These are phyloP conservation scores for Spialia ferax DNA, from an alignment of 2,888 invertebrate genomes.

Conservation along the genomic window DNA sequence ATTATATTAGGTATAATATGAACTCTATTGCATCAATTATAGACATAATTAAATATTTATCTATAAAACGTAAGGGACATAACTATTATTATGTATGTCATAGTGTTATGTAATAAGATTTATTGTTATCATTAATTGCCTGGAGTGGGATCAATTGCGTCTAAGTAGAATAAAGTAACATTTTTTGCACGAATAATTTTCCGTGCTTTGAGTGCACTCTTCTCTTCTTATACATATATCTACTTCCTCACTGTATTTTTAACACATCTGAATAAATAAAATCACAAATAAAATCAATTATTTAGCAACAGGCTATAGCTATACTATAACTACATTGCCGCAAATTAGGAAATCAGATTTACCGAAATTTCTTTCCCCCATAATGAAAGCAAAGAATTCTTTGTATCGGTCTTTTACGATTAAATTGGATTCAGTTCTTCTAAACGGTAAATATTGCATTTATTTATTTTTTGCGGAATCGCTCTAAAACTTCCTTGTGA, in stretches of 20 bases:
- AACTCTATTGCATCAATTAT: constrained; percentile 32
- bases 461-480: too few relatives aligned
- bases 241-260: not conserved
- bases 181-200: constrained; percentile 18
- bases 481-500: too few relatives aligned
- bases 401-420: too few relatives aligned
- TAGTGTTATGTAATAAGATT: constrained; percentile 22
- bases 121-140: constrained; percentile 67
- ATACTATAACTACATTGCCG: too few relatives aligned
- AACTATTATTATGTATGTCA: constrained; percentile 17
- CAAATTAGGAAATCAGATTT: too few relatives aligned
- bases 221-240: not conserved
- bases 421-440: too few relatives aligned
- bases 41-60: constrained; percentile 16
- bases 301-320: too few relatives aligned
- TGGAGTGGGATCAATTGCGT: constrained; percentile 84
- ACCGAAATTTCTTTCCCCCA: too few relatives aligned
- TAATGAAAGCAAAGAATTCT: too few relatives aligned
- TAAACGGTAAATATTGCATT: too few relatives aligned
- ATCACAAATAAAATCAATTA: too few relatives aligned
- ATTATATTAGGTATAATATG: constrained; percentile 14
- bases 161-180: constrained; percentile 68
- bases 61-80: constrained; percentile 7
- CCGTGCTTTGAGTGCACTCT: not conserved
- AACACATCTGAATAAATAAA: too few relatives aligned